Evolutionary conservation across 2,797 vertebrate genomes (phyloP).

Genomic region (Phylloscopus collybita): DNA sequence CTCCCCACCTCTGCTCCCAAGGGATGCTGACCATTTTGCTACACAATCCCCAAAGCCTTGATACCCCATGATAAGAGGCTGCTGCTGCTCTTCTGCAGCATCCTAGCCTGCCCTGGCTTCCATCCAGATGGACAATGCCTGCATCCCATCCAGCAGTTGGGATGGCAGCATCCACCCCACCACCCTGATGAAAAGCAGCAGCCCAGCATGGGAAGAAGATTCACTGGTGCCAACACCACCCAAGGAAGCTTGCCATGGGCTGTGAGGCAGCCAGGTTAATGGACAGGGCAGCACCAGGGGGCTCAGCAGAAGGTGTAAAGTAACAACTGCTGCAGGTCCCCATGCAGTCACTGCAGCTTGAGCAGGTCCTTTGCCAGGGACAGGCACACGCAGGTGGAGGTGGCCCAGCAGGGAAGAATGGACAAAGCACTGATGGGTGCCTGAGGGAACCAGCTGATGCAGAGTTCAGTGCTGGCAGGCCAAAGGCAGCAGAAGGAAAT

Average conservation of each 20-base stretch:
- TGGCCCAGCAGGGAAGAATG: background rate
- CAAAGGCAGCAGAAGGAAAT: background rate
- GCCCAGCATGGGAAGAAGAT: background rate
- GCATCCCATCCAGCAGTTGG: background rate
- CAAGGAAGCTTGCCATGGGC: background rate
- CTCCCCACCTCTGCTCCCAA: background rate
- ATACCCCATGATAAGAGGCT: background rate
- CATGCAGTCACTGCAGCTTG: rapidly evolving
- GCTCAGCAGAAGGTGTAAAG: background rate
- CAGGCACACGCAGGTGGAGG: background rate
- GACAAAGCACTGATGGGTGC: background rate
- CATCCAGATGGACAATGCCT: background rate
- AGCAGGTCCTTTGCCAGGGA: background rate
- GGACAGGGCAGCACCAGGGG: background rate
- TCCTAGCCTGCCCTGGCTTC: background rate
- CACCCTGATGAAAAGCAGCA: background rate
- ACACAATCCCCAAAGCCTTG: background rate
- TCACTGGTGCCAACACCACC: background rate
- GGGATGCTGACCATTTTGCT: background rate
- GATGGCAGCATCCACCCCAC: background rate
- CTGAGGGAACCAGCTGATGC: background rate
- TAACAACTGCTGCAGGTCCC: background rate
- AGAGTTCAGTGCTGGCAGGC: rapidly evolving
- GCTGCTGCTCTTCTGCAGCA: background rate
- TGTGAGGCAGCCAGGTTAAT: background rate